Evolutionary conservation across 2,888 invertebrate species (phyloP).

Genomic region (Icerya purchasi): DNA sequence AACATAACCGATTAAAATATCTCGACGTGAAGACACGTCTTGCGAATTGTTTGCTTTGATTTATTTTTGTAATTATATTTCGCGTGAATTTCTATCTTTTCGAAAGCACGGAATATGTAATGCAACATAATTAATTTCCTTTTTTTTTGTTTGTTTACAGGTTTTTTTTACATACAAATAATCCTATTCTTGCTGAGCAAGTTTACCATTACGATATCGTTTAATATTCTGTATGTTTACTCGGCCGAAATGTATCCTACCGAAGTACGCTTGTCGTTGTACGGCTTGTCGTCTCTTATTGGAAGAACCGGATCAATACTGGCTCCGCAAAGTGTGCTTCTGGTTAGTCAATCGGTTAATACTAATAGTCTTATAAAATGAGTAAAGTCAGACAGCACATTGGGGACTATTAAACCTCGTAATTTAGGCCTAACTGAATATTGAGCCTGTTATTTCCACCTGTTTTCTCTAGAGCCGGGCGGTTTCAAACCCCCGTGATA

Average conservation of each 20-base stretch:
- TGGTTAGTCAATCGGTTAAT: slow-evolving; percentile 4
- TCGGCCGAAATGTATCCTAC: slow-evolving; percentile 15
- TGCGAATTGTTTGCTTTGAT: too few species aligned
- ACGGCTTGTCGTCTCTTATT: slow-evolving; percentile 12
- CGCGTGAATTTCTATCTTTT: too few species aligned
- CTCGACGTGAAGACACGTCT: too few species aligned
- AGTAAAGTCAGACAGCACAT: too few species aligned
- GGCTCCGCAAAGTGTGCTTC: slow-evolving; percentile 11
- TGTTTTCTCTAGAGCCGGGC: too few species aligned
- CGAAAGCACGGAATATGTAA: too few species aligned
- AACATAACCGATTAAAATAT: too few species aligned
- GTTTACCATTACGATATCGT: slow-evolving; percentile 26
- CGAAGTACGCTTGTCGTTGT: slow-evolving; percentile 12
- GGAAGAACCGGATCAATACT: slow-evolving; percentile 13
- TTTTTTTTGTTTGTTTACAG: slow-evolving; percentile 10
- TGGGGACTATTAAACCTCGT: too few species aligned
- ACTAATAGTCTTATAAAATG: slow-evolving; percentile 15
- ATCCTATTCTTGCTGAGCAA: slow-evolving; percentile 26
- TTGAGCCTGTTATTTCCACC: too few species aligned
- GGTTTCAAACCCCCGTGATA: too few species aligned
- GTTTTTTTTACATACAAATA: slow-evolving; percentile 21
- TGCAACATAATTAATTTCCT: not conserved
- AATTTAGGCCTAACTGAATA: too few species aligned
- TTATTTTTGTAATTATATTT: too few species aligned
- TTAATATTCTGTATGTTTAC: slow-evolving; percentile 17